Evolutionary conservation across 1,140 invertebrate species (phyloP), one percentile per base, ranked within the genome.

Genomic region (Prorops nasuta): DNA sequence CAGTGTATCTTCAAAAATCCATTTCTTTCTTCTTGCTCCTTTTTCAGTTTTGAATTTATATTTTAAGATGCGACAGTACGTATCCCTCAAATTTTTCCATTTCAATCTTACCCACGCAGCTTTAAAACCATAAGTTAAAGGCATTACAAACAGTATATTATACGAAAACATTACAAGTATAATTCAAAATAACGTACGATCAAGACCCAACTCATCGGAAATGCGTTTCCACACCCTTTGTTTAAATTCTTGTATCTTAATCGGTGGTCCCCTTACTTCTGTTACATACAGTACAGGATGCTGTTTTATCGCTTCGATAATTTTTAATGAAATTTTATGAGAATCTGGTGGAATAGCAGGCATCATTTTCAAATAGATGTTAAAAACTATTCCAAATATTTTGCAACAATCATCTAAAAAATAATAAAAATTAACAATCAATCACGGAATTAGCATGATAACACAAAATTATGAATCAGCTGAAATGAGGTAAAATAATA

Each of bases 211-310:
- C 19, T 76, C 72, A 43, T 74, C 62, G 0, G 74, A 66, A 46
- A 77, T 75, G 36, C 59, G 60, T 49, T 72, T 67, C 75, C 75
- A 77, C 14, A 77, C 71, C 65, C 76, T 76, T 44, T 77, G 72
- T 12, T 67, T 54, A 41, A 77, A 75, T 41, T 77, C 75, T 35
- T 74, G 69, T 3, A 76, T 18, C 38, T 74, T 76, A 0, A 71
- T 44, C 3, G 67, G 46, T 14, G 59, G 56, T 0, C 72, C 72
- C 42, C 67, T 75, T 3, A 76, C 71, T 44, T 76, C 72, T 3
- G 69, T 62, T 38, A 71, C 69, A 42, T 76, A 77, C 1, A 77
- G 56, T 17, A 76, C 68, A 9, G 75, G 75, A 49, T 77, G 75
- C 22, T 72, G 63, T 53, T 66, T 74, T 44, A 77, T 66, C 2